A percentile compares a stretch with the other conserved stretches of the same genome.
Conservation (phyloP, 2,797 vertebrate species). For the Cyprinella venusta region DNA sequence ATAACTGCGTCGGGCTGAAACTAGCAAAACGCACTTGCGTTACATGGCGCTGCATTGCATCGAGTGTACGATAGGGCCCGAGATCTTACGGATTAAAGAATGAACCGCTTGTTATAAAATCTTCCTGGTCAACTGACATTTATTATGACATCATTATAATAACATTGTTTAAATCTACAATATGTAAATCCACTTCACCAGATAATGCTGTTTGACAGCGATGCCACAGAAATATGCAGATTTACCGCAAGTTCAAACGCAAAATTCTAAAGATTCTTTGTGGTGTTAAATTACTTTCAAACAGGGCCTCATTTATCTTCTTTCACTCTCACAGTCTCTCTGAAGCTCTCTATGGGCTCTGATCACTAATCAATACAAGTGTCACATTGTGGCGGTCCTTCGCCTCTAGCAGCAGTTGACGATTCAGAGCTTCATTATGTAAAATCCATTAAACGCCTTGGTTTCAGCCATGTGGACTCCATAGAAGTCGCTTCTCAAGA, state of each 20-base stretch:
- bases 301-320: background rate
- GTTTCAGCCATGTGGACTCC: background rate
- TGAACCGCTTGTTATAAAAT: background rate
- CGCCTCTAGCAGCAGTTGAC: slow-evolving; percentile 5
- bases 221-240: background rate
- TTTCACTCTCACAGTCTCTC: slow-evolving; percentile 32
- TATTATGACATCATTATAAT: background rate
- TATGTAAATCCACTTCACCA: background rate
- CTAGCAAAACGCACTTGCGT: too few relatives aligned
- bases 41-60: too few relatives aligned
- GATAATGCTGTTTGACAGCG: background rate
- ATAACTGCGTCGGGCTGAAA: too few relatives aligned
- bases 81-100: background rate
- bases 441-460: slow-evolving; percentile 68
- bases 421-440: slow-evolving; percentile 67
- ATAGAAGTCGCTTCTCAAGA: slow-evolving; percentile 15
- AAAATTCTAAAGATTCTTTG: background rate
- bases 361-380: slow-evolving; percentile 76
- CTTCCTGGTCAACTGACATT: background rate
- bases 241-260: background rate
- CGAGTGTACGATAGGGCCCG: too few relatives aligned
- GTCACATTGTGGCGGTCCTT: slow-evolving; percentile 65
- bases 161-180: background rate
- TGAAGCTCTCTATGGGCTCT: slow-evolving; percentile 43
- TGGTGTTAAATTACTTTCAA: background rate